These are phyloP conservation scores for Penaeus monodon DNA, from an alignment of 2,888 invertebrate species.

Conservation along the genomic window DNA sequence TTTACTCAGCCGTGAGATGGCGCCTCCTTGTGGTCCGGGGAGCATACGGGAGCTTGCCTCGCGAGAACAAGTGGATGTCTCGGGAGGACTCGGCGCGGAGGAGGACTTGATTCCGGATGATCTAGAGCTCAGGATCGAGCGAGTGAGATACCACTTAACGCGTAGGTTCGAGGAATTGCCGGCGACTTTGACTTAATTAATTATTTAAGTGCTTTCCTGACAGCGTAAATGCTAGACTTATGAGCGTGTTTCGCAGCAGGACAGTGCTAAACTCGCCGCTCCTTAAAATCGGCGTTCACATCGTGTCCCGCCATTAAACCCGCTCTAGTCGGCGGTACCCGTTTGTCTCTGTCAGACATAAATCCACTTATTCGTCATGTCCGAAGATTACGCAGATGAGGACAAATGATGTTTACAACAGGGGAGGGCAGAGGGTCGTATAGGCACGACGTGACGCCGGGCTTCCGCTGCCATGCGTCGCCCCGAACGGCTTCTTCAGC, in stretches of 20 bases:
- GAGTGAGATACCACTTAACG: background rate
- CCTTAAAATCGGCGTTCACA: background rate
- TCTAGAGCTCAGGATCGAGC: background rate
- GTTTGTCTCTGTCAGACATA: background rate
- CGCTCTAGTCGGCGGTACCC: background rate
- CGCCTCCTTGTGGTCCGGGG: no score
- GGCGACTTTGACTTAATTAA: conserved; percentile 11
- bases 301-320: background rate
- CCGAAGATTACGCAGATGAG: conserved; percentile 20
- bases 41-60: no score
- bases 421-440: background rate
- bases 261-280: background rate
- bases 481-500: no score
- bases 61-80: background rate
- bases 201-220: conserved; percentile 10
- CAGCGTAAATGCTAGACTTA: conserved; percentile 8
- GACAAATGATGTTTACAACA: conserved; percentile 26
- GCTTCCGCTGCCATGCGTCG: background rate
- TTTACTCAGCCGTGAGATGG: no score
- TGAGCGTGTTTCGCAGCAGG: background rate
- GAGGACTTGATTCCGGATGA: background rate
- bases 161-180: background rate
- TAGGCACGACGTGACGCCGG: conserved; percentile 3
- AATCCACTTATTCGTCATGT: conserved; percentile 12
- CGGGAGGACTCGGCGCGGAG: background rate